These are phyloP conservation scores for Dascyllus trimaculatus DNA, from an alignment of 2,113 vertebrate genomes.

Conservation along the genomic window DNA sequence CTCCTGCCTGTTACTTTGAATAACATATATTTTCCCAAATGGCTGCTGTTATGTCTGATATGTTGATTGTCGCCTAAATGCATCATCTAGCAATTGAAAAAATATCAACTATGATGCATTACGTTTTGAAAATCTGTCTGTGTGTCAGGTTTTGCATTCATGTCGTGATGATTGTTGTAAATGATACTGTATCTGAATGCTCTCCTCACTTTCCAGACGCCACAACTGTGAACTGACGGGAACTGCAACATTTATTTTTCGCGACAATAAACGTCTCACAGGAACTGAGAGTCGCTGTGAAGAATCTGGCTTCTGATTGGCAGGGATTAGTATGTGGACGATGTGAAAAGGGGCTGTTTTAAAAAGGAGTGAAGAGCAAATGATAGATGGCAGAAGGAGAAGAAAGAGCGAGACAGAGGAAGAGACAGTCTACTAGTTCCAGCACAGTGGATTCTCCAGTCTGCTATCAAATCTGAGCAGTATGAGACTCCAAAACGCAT, in stretches of 20 bases:
- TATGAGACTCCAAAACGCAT: conserved; percentile 65
- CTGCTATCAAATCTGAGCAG: conserved; percentile 56
- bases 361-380: background rate
- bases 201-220: background rate
- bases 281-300: background rate
- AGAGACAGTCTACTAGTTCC: conserved; percentile 42
- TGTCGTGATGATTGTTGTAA: background rate
- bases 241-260: conserved; percentile 9
- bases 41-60: conserved; percentile 15
- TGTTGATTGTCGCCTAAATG: background rate
- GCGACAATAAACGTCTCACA: background rate
- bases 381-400: conserved; percentile 31
- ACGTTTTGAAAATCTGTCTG: background rate
- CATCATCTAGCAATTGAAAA: background rate
- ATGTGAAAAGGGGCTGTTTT: conserved; percentile 13
- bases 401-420: conserved; percentile 34
- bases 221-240: background rate
- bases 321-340: conserved; percentile 22
- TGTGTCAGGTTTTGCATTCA: background rate
- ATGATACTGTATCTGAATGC: background rate
- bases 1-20: background rate
- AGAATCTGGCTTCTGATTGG: conserved; percentile 20
- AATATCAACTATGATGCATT: background rate
- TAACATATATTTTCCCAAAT: conserved; percentile 21
- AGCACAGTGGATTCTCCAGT: conserved; percentile 36